Evolutionary conservation across 2,797 vertebrate genomes (phyloP).

Genomic region (Protosalanx chinensis): DNA sequence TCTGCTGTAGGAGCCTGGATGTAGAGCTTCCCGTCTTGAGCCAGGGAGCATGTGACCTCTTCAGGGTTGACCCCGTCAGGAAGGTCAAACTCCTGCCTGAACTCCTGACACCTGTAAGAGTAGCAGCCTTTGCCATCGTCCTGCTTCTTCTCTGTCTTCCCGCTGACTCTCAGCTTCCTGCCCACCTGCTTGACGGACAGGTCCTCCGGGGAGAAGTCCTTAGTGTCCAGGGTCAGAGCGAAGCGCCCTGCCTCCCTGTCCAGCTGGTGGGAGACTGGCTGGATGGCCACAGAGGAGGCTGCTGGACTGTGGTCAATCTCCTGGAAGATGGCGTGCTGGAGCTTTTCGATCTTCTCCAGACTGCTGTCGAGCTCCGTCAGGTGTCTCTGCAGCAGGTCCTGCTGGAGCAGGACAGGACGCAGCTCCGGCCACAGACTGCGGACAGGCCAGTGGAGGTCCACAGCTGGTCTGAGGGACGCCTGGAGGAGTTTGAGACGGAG

Average conservation of each 20-base stretch:
- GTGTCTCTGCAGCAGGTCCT: constrained; percentile 69
- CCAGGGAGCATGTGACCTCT: neutral
- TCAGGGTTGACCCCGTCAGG: constrained; percentile 68
- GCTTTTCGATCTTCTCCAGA: constrained; percentile 70
- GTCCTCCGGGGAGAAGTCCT: constrained; percentile 73
- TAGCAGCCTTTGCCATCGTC: constrained; percentile 71
- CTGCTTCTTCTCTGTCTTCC: constrained; percentile 69
- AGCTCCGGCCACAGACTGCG: constrained; percentile 76
- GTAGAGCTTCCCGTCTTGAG: constrained; percentile 14
- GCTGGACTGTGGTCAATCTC: constrained; percentile 62
- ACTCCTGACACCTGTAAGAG: constrained; percentile 79
- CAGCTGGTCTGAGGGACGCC: constrained; percentile 51
- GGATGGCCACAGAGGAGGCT: constrained; percentile 34
- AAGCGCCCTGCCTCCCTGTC: constrained; percentile 52
- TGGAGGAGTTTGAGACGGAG: constrained; percentile 70
- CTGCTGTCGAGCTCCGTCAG: constrained; percentile 72
- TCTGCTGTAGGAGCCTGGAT: neutral
- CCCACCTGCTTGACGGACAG: constrained; percentile 70
- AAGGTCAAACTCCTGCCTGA: constrained; percentile 79
- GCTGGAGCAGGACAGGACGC: constrained; percentile 70
- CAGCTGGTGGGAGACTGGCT: constrained; percentile 66
- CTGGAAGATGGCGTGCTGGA: constrained; percentile 74
- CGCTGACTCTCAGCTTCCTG: constrained; percentile 66
- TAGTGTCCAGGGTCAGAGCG: constrained; percentile 73
- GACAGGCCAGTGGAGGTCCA: constrained; percentile 74